Evolutionary conservation across 2,113 vertebrate genomes (phyloP), one percentile per base, ranked within the genome.

Genomic region (Phylloscopus trochiloides): DNA sequence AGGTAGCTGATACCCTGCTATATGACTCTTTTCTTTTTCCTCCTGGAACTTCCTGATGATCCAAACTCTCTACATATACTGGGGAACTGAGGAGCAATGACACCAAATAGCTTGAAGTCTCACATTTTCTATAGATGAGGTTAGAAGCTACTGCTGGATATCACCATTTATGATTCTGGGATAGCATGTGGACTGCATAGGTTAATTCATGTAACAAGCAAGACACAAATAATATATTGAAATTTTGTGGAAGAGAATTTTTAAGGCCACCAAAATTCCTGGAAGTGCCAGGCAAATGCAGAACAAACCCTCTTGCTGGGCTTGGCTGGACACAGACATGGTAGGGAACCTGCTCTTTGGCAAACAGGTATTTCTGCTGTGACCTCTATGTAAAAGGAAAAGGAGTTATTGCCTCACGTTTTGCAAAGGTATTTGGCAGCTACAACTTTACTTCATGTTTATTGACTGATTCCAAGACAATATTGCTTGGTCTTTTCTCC

Each of bases 171-270:
- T 48, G 16, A 26, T 22, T 72, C 52, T 58, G 36, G 43, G 32
- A 12, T 89, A 12, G 48, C 4, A 19, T 0, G 0, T 51, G 48
- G 26, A 24, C n/a, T 40, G 11, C 3, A 6, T 19, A 15, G 34
- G n/a, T 72, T 79, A 72, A 32, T 59, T 92, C 54, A 65, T 40
- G 7, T 82, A 79, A 48, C 5, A 21, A 12, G 7, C 7, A 13
- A 45, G 31, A 24, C 28, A 63, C 1, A 16, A 16, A 57, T 22
- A 54, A 67, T 0, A 1, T 32, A 14, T 3, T 85, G 28, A 67
- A 91, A 57, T 72, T 59, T 19, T 48, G 61, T 73, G 40, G 40
- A 48, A 75, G 12, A 14, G 16, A 22, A 68, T 34, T 74, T 6
- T 55, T 65, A 70, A 79, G 45, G 62, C 4, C 17, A 9, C 18